Percentiles rank a stretch among this genome's conserved stretches.
Evolutionary conservation across 2,888 invertebrate genomes (phyloP).

Genomic region (Melinaea marsaeus): DNA sequence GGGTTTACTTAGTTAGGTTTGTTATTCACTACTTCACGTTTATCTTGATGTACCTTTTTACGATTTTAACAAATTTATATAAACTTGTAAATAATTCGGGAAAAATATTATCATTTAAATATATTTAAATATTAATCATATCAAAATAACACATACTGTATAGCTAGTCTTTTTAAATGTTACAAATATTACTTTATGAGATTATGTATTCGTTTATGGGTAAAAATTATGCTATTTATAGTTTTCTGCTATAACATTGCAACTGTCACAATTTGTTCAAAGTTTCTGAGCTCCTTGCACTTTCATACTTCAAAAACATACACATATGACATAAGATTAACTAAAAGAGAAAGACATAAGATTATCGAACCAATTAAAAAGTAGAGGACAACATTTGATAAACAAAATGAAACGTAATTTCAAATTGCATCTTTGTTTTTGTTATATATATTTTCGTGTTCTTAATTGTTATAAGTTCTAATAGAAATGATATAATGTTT

Average conservation of each 20-base stretch:
- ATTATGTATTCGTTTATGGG: background rate
- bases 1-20: slow-evolving; percentile 14
- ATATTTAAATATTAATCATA: background rate
- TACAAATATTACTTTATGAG: background rate
- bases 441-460: background rate
- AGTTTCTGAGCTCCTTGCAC: too few relatives aligned
- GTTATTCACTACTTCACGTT: slow-evolving; percentile 14
- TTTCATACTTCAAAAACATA: too few relatives aligned
- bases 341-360: too few relatives aligned
- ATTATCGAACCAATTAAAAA: background rate
- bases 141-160: background rate
- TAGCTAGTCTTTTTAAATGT: slow-evolving; percentile 6
- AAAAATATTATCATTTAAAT: background rate
- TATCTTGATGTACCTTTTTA: slow-evolving; percentile 19
- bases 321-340: too few relatives aligned
- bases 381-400: background rate
- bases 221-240: background rate
- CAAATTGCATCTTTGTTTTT: slow-evolving; percentile 5
- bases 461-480: background rate
- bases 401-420: background rate
- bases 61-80: background rate
- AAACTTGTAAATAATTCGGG: slow-evolving; percentile 1
- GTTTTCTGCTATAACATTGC: background rate
- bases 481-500: background rate
- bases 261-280: background rate